Conservation (phyloP, 1,140 invertebrate species). For the Drosophila micromelanica region DNA sequence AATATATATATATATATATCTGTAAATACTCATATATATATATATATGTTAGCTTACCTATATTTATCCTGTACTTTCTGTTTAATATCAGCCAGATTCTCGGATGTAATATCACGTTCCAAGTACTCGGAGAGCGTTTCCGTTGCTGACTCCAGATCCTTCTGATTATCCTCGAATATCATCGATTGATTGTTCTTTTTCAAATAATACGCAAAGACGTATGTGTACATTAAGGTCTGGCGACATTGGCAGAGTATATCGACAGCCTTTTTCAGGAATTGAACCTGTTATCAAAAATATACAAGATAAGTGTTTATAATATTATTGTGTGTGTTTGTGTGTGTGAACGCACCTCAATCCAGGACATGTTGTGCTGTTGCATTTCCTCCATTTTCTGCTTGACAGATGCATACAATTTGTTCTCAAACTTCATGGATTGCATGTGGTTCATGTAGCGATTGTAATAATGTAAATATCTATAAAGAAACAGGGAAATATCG, state of each 20-base stretch:
- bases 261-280: conserved; percentile 98
- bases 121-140: conserved; percentile 99
- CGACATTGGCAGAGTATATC: conserved; percentile 98
- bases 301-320: too few relatives aligned
- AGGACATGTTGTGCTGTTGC: conserved; percentile 99
- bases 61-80: conserved; percentile 99
- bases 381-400: conserved; percentile 99
- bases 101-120: conserved; percentile 98
- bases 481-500: not conserved
- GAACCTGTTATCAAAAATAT: conserved; percentile 88
- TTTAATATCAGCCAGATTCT: conserved; percentile 98
- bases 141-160: conserved; percentile 98
- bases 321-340: too few relatives aligned
- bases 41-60: conserved; percentile 87
- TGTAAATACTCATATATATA: too few relatives aligned
- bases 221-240: conserved; percentile 99
- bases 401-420: conserved; percentile 96
- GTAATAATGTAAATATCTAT: conserved; percentile 98
- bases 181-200: conserved; percentile 99
- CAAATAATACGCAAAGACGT: conserved; percentile 99
- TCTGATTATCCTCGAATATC: conserved; percentile 99
- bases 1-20: not conserved
- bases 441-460: conserved; percentile 99
- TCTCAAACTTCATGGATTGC: conserved; percentile 99
- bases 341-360: conserved; percentile 92